Evolutionary conservation across 2,888 invertebrate species (phyloP).

Genomic region (Leptothorax acervorum): DNA sequence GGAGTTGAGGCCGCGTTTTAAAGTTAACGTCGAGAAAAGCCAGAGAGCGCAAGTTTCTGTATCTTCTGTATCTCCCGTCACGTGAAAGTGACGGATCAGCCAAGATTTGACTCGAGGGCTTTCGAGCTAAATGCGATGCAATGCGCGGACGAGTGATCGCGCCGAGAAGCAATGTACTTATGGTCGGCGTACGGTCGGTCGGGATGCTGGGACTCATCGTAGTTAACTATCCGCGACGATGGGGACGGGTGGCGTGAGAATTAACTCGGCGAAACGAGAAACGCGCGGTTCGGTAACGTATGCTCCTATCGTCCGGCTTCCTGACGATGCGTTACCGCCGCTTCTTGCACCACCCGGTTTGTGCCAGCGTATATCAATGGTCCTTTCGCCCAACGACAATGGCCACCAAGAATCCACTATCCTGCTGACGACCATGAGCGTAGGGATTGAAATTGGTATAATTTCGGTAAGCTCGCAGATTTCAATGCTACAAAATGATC

Average conservation of each 20-base stretch:
- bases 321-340: constrained; percentile 78
- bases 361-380: constrained; percentile 76
- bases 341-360: constrained; percentile 72
- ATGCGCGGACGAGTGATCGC: constrained; percentile 19
- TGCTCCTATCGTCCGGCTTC: constrained; percentile 78
- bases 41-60: not conserved
- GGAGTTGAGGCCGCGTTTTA: not conserved
- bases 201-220: constrained; percentile 70
- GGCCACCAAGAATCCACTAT: constrained; percentile 23
- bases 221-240: constrained; percentile 74
- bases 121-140: not conserved
- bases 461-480: constrained; percentile 16
- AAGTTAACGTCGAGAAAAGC: not conserved
- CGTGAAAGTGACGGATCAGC: not conserved
- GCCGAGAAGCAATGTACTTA: constrained; percentile 2
- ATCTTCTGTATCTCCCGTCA: not conserved
- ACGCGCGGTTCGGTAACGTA: constrained; percentile 76
- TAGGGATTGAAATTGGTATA: constrained; percentile 24
- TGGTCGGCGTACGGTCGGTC: not conserved
- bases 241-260: constrained; percentile 58
- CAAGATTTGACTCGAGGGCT: not conserved
- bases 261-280: constrained; percentile 70
- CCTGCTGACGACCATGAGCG: constrained; percentile 4
- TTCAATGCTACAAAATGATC: not conserved
- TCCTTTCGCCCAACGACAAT: constrained; percentile 65